These are phyloP conservation scores for Prionace glauca DNA, from an alignment of 2,797 vertebrate genomes.

Conservation along the genomic window DNA sequence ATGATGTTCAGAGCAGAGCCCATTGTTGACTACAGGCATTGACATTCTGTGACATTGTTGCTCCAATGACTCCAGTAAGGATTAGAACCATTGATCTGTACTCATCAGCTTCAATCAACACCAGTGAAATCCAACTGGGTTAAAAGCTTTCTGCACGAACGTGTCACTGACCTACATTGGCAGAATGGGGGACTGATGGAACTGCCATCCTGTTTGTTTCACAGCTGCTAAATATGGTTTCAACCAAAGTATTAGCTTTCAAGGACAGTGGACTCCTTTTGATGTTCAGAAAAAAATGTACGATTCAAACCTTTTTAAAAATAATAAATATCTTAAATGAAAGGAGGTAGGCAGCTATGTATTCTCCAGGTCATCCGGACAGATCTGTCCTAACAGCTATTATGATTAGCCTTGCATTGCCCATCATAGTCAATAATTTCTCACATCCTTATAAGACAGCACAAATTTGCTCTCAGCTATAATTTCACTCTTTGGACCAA, in stretches of 20 bases:
- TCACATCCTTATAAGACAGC: neutral
- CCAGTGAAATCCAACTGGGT: neutral
- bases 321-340: neutral
- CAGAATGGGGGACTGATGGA: neutral
- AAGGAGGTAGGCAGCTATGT: neutral
- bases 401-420: neutral
- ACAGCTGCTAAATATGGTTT: neutral
- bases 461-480: neutral
- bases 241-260: neutral
- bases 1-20: neutral
- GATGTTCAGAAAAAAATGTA: neutral
- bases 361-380: neutral
- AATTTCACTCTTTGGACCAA: neutral
- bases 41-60: constrained; percentile 26
- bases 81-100: neutral
- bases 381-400: neutral
- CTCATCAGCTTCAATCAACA: neutral
- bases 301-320: neutral
- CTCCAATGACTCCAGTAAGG: neutral
- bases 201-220: neutral
- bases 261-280: neutral
- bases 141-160: neutral
- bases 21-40: neutral
- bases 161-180: neutral
- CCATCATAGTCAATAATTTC: neutral